Evolutionary conservation across 2,888 invertebrate genomes (phyloP).

Genomic region (Acleris emargana): DNA sequence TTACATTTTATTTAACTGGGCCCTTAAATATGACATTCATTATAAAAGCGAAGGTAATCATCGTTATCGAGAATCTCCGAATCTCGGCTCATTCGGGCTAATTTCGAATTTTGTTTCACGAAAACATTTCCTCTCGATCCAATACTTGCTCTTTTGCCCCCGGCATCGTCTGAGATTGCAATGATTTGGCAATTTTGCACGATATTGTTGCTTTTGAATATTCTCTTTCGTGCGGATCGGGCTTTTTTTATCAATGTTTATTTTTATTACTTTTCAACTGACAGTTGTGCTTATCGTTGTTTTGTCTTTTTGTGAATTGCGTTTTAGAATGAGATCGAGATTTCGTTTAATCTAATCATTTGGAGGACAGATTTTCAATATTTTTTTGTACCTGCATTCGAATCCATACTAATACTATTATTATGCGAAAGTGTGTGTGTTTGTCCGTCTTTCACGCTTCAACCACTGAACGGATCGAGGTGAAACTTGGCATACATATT

Average conservation of each 20-base stretch:
- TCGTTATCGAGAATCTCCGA: conserved; percentile 25
- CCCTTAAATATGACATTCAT: conserved; percentile 33
- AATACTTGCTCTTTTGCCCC: conserved; percentile 45
- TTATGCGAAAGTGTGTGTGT: no score
- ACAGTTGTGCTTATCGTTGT: conserved; percentile 7
- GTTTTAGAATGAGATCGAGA: not conserved
- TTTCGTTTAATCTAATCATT: no score
- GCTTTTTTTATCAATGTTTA: conserved; percentile 39
- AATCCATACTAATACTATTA: no score
- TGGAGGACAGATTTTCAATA: not conserved
- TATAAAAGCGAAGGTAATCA: conserved; percentile 30
- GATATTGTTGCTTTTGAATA: conserved; percentile 54
- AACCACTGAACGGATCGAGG: no score
- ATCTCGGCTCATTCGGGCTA: conserved; percentile 37
- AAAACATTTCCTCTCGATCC: conserved; percentile 41
- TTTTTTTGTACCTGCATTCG: no score
- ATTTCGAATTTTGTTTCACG: conserved; percentile 36
- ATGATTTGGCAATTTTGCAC: conserved; percentile 66
- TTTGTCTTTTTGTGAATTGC: conserved; percentile 6
- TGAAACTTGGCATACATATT: no score
- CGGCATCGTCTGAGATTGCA: conserved; percentile 49
- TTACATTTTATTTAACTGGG: conserved; percentile 28
- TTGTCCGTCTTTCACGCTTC: no score
- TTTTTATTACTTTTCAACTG: conserved; percentile 16
- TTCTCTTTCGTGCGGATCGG: conserved; percentile 50